Evolutionary conservation across 2,113 vertebrate genomes (phyloP), one percentile per base, ranked within the genome.

Genomic region (Thomomys bottae): DNA sequence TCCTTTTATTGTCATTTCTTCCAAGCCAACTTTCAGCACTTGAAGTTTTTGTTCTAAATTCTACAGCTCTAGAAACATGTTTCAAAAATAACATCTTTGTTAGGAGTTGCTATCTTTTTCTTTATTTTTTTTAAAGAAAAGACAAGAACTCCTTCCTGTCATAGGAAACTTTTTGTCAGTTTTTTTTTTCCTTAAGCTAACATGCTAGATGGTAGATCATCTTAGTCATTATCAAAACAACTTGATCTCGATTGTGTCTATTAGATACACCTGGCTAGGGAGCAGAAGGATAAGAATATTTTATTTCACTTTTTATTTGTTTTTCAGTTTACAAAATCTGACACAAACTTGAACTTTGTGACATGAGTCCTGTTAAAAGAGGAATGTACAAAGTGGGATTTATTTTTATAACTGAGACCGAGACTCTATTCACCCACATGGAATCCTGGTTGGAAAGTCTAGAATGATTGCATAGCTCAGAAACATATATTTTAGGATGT

Each of bases 241-340:
- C 91, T 68, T 91, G 67, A 3, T 82, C 9, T 94, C 73, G 83
- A 32, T 94, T 93, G 66, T 87, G 90, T 95, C 94, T 87, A 90
- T 90, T 94, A 36, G 71, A 42, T 89, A 61, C 45, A 77, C 88
- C n/a, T 93, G 79, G 32, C 80, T 49, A 87, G 40, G 72, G 59
- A 91, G 36, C 54, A 84, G 78, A 93, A 78, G 45, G 23, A 77
- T 84, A 61, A 70, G 57, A 36, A 59, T 88, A 92, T 90, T 96
- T 94, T 89, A 92, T 93, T 90, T 90, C 49, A 49, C 8, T 75
- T 85, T 94, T 87, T 88, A 88, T 87, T 96, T 95, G n/a, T 71
- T 88, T 94, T 94, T 84, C 34, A 85, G 67, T 93, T 94, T 95
- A 89, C 64, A 90, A n/a, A 85, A 95, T 95, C 70, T 95, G 92